Evolutionary conservation across 2,113 vertebrate genomes (phyloP).

Genomic region (Nesoenas mayeri): DNA sequence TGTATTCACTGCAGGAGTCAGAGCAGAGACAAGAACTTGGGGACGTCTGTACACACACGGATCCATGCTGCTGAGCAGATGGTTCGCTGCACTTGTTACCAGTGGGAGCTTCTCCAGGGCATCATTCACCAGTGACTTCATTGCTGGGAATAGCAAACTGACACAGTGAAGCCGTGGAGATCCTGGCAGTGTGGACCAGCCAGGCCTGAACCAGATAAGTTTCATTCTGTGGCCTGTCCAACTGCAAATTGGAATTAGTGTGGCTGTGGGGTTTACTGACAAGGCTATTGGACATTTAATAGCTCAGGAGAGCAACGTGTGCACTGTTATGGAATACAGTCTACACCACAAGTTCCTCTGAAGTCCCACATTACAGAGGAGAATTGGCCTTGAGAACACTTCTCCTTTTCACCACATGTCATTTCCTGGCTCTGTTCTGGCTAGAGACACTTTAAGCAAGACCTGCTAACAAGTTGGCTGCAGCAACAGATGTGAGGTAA

Average conservation of each 20-base stretch:
- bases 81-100: neutral
- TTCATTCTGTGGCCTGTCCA: neutral
- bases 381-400: neutral
- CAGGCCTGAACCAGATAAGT: neutral
- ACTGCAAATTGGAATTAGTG: neutral
- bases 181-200: neutral
- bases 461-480: neutral
- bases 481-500: neutral
- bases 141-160: neutral
- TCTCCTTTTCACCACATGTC: neutral
- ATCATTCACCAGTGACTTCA: neutral
- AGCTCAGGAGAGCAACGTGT: neutral
- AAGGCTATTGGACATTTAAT: neutral
- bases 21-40: neutral
- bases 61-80: conserved; percentile 3
- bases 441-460: neutral
- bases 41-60: neutral
- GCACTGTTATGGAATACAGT: neutral
- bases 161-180: neutral
- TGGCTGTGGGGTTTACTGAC: neutral
- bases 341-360: neutral
- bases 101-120: neutral
- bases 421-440: neutral
- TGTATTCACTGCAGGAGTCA: neutral
- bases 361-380: neutral